A percentile compares a stretch with the other conserved stretches of the same genome.
Conservation (phyloP, 2,888 invertebrate genomes). For the Agrochola circellaris region DNA sequence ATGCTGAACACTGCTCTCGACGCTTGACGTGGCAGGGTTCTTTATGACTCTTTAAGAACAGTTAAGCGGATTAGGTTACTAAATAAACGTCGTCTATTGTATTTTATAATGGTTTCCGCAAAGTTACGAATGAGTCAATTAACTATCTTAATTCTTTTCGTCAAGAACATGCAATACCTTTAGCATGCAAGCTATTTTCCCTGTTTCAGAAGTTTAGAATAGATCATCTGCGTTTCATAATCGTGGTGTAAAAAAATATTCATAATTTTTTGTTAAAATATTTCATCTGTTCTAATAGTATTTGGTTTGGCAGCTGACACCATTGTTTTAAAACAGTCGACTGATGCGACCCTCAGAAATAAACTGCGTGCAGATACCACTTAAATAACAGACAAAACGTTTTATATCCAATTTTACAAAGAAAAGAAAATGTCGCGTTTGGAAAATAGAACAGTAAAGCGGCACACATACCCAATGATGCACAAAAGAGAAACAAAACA, state of each 20-base stretch:
- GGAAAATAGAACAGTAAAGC: slow-evolving; percentile 64
- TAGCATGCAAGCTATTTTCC: neutral
- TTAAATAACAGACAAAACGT: slow-evolving; percentile 12
- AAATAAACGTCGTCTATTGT: no score
- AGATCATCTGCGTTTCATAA: neutral
- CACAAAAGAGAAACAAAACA: slow-evolving; percentile 73
- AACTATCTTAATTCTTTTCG: no score
- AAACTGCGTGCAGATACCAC: neutral
- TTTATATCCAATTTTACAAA: slow-evolving; percentile 15
- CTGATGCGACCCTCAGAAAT: neutral
- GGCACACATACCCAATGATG: slow-evolving; percentile 74
- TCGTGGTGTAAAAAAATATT: neutral
- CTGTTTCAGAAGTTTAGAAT: neutral
- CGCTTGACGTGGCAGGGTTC: no score
- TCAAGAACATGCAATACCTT: neutral
- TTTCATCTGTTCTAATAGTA: slow-evolving; percentile 4
- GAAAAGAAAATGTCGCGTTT: slow-evolving; percentile 50
- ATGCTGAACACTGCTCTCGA: no score
- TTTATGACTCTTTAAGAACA: no score
- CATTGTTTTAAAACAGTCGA: slow-evolving; percentile 7
- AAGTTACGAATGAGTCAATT: no score
- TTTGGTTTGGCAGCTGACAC: slow-evolving; percentile 29
- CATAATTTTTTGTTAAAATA: slow-evolving; percentile 3
- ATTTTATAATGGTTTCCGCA: no score
- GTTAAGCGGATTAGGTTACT: no score